These are phyloP conservation scores for Palythoa grandiflora DNA, from an alignment of 92 coral and sea anemone species.

Conservation along the genomic window DNA sequence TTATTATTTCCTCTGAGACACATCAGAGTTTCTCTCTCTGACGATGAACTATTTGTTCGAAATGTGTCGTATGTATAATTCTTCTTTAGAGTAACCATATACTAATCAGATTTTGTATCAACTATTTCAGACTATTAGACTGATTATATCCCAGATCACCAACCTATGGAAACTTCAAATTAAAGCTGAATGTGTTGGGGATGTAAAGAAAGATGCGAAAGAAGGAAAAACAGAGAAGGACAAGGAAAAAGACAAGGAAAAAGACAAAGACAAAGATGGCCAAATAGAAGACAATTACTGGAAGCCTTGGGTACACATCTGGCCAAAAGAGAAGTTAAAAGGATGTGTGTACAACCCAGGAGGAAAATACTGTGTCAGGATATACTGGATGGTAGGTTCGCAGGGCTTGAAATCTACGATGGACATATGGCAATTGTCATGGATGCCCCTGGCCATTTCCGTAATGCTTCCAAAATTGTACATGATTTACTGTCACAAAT, in stretches of 20 bases:
- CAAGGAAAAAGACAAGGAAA: constrained; percentile 78
- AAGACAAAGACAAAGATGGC: constrained; percentile 77
- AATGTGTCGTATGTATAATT: too few relatives aligned
- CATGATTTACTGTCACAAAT: too few relatives aligned
- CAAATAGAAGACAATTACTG: constrained; percentile 86
- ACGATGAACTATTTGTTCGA: too few relatives aligned
- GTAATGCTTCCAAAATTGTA: too few relatives aligned
- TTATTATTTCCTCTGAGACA: too few relatives aligned
- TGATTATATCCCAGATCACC: constrained; percentile 93
- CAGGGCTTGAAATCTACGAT: too few relatives aligned
- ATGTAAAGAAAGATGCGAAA: constrained; percentile 75
- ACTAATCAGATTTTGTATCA: neutral
- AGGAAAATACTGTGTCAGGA: constrained; percentile 90
- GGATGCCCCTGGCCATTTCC: too few relatives aligned
- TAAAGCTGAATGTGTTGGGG: constrained; percentile 76
- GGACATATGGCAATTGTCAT: too few relatives aligned
- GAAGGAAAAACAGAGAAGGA: constrained; percentile 71
- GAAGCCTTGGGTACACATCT: constrained; percentile 98
- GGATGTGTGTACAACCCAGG: constrained; percentile 89
- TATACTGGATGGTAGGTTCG: constrained; percentile 92
- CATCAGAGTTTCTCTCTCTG: too few relatives aligned
- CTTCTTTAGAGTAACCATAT: neutral
- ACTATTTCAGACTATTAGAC: constrained; percentile 73
- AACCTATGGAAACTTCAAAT: constrained; percentile 89
- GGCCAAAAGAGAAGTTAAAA: constrained; percentile 97